Evolutionary conservation across 2,888 invertebrate genomes (phyloP).

Genomic region (Leptarthrus brevirostris): DNA sequence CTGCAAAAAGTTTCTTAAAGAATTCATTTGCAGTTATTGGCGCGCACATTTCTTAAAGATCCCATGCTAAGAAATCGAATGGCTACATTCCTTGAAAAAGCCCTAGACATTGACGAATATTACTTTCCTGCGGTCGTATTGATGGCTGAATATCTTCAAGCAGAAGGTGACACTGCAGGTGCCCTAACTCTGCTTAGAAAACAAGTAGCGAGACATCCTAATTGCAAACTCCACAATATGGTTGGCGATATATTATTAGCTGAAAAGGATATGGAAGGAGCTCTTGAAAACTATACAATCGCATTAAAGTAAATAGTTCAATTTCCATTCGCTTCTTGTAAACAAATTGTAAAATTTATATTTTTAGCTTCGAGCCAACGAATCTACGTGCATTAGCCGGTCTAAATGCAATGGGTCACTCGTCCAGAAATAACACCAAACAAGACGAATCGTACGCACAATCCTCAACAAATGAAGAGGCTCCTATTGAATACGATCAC

Average conservation of each 20-base stretch:
- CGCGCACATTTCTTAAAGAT: constrained; percentile 78
- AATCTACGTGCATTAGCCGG: constrained; percentile 63
- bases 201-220: constrained; percentile 68
- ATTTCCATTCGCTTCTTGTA: too few relatives aligned
- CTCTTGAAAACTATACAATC: constrained; percentile 64
- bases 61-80: constrained; percentile 70
- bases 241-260: constrained; percentile 62
- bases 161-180: constrained; percentile 74
- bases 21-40: constrained; percentile 82
- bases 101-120: constrained; percentile 77
- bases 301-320: constrained; percentile 64
- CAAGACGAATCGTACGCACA: constrained; percentile 57
- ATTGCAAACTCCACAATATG: constrained; percentile 62
- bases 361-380: constrained; percentile 62
- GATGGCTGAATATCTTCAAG: constrained; percentile 77
- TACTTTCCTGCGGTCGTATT: constrained; percentile 79
- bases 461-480: constrained; percentile 60
- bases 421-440: constrained; percentile 56
- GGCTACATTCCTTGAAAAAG: constrained; percentile 77
- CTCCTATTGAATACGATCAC: constrained; percentile 61
- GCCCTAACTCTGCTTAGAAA: constrained; percentile 77
- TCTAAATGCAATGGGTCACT: constrained; percentile 61
- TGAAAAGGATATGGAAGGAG: constrained; percentile 62
- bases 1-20: constrained; percentile 58
- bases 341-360: too few relatives aligned